phyloP scores from a whole-genome alignment of 2,797 vertebrate genomes.

The Schizopygopsis pylzovi region DNA sequence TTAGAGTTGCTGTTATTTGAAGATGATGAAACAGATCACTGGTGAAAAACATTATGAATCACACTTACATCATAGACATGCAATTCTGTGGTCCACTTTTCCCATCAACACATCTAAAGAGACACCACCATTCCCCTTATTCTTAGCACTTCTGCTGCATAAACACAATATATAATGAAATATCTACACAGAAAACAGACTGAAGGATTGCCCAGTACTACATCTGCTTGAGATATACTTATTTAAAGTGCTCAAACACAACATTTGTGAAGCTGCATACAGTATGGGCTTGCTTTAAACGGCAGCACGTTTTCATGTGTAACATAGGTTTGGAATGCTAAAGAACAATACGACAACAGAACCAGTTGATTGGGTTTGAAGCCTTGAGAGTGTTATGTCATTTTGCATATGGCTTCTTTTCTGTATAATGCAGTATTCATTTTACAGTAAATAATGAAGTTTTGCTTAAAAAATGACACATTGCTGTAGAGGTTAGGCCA shows the following conservation, averaged over 20 bases:
- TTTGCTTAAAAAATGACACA: conserved; percentile 20
- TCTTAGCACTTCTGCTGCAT: background rate
- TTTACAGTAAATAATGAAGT: background rate
- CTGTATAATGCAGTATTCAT: background rate
- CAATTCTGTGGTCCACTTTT: background rate
- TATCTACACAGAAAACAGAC: conserved; percentile 5
- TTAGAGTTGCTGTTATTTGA: background rate
- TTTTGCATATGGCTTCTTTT: background rate
- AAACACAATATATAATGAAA: background rate
- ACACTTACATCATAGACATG: background rate
- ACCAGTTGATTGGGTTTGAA: conserved; percentile 45
- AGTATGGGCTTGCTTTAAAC: conserved; percentile 30
- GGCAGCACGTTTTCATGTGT: conserved; percentile 20
- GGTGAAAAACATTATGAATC: background rate
- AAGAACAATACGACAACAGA: conserved; percentile 42
- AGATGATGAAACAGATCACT: background rate
- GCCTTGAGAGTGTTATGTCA: conserved; percentile 1
- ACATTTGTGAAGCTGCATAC: conserved; percentile 15
- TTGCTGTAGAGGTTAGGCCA: conserved; percentile 8
- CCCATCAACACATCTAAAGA: background rate
- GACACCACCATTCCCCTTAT: background rate
- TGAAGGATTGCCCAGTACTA: background rate
- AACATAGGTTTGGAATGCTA: background rate
- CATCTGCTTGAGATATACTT: background rate
- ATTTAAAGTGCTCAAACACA: background rate